Evolutionary conservation across 2,113 vertebrate species (phyloP), one percentile per base, ranked within the genome.

Genomic region (Recurvirostra avosetta): DNA sequence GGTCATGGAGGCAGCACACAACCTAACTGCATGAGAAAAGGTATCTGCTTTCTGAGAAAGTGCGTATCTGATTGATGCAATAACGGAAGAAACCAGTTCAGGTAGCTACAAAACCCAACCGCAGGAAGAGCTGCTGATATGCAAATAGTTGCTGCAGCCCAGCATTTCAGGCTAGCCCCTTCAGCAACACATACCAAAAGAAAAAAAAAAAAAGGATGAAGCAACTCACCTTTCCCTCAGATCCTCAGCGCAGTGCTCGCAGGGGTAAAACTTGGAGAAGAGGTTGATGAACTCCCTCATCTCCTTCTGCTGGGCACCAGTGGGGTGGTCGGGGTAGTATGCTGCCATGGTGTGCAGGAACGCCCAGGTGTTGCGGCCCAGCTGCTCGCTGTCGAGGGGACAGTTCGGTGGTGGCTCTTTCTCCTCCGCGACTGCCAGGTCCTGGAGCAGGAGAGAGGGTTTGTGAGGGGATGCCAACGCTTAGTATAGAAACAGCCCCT

Each of bases 231-330:
- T 99, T 67, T 96, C 91, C 95, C 98, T 98, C 90, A 99, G 98
- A 85, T 99, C 99, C 94, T 99, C 98, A 3, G 99, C 99, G 40
- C 99, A 99, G 88, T 99, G 99, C 22, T 99, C 98, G n/a, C 99
- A 99, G 7, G 99, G 99, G 92, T 99, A 99, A 95, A 99, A 99
- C 95, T 99, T 99, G 62, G 99, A 99, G 97, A 99, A 99, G 55
- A 99, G 98, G 90, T 97, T 97, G 94, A 99, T 98, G 96, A 99
- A 99, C 53, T 99, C 99, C 8, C 97, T 98, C 99, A 99, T 99
- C 43, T 99, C 99, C 67, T 96, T 94, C 97, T 99, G 99, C 96
- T 99, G 98, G 25, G 90, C 79, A 13, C 91, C 15, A 5, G 98
- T 98, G 29, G 99, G 99, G 3, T 17, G 92, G 10, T 99, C 99